Conservation (phyloP, 2,797 vertebrate genomes). For the Columba guinea region DNA sequence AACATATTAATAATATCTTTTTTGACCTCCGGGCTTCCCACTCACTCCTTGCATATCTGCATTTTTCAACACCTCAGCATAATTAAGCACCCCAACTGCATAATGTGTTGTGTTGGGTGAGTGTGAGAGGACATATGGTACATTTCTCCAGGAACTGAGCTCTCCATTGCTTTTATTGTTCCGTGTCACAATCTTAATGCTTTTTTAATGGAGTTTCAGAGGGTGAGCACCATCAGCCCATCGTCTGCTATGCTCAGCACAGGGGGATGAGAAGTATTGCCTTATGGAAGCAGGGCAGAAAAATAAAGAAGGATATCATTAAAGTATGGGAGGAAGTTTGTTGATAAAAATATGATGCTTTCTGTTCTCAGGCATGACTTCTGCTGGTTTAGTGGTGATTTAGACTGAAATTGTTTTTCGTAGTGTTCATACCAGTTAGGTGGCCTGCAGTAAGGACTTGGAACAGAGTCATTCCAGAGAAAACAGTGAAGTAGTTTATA, state of each 20-base stretch:
- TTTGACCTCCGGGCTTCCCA: background rate
- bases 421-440: background rate
- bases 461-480: background rate
- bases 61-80: background rate
- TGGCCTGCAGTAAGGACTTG: background rate
- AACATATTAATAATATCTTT: background rate
- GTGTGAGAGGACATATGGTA: background rate
- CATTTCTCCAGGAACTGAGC: background rate
- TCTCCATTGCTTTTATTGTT: background rate
- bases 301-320: background rate
- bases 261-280: background rate
- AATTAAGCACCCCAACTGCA: background rate
- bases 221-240: background rate
- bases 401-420: background rate
- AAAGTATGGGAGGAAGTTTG: background rate
- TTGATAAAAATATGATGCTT: background rate
- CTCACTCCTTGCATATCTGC: background rate
- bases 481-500: background rate
- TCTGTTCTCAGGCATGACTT: background rate
- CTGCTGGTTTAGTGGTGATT: slow-evolving; percentile 3
- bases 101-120: background rate
- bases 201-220: slow-evolving; percentile 39
- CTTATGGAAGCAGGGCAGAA: background rate
- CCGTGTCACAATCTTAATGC: background rate
- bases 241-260: background rate